phyloP scores from a whole-genome alignment of 2,888 invertebrate species.

The Corythucha ciliata region DNA sequence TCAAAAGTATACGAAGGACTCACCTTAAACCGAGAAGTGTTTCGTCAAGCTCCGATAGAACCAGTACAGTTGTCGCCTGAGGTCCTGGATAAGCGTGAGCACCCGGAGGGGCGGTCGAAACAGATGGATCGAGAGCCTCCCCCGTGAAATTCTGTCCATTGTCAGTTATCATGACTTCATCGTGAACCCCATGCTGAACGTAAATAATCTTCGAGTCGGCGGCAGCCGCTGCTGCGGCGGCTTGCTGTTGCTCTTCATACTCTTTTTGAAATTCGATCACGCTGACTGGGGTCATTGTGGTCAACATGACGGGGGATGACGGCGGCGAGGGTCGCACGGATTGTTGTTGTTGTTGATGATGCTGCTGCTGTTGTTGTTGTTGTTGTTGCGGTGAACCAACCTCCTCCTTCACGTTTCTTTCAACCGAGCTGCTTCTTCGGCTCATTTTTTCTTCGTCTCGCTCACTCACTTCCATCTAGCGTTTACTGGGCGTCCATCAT shows the following conservation, averaged over 20 bases:
- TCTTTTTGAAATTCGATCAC: slow-evolving; percentile 42
- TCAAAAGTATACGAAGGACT: background rate
- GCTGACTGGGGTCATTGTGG: slow-evolving; percentile 81
- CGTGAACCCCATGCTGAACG: slow-evolving; percentile 27
- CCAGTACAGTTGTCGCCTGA: slow-evolving; percentile 54
- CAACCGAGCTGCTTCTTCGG: slow-evolving; percentile 19
- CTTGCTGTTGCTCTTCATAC: slow-evolving; percentile 33
- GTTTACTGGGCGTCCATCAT: slow-evolving; percentile 5
- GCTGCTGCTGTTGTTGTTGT: slow-evolving; percentile 1
- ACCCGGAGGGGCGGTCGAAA: slow-evolving; percentile 28
- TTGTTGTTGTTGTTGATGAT: background rate
- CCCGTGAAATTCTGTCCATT: background rate
- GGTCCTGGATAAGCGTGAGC: slow-evolving; percentile 35
- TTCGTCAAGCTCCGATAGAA: slow-evolving; percentile 62
- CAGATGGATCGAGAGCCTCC: slow-evolving; percentile 18
- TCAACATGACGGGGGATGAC: slow-evolving; percentile 63
- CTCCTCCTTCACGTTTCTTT: slow-evolving; percentile 19
- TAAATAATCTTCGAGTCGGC: slow-evolving; percentile 34
- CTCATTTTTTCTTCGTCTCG: slow-evolving; percentile 17
- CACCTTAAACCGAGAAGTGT: slow-evolving; percentile 60
- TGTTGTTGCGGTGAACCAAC: slow-evolving; percentile 17
- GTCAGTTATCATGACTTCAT: slow-evolving; percentile 3
- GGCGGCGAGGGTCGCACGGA: slow-evolving; percentile 37
- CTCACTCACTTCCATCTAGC: slow-evolving; percentile 13
- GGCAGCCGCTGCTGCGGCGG: slow-evolving; percentile 18